phyloP scores from a whole-genome alignment of 2,888 invertebrate species.

The Drosophila anceps region DNA sequence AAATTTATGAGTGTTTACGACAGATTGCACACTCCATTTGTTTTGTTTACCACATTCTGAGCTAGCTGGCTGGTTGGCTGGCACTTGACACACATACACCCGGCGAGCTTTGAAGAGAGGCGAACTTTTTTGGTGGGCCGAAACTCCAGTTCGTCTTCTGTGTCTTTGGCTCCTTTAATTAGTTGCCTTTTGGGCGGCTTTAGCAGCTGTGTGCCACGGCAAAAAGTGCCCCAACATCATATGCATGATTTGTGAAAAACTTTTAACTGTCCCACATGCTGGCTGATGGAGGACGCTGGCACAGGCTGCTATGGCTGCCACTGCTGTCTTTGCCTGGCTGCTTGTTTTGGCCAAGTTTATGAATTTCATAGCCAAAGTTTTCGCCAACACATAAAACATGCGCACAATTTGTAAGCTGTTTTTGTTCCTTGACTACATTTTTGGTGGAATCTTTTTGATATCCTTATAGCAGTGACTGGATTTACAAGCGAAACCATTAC shows the following conservation, averaged over 20 bases:
- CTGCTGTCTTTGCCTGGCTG: constrained; percentile 15
- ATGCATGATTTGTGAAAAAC: constrained; percentile 79
- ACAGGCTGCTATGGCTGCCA: constrained; percentile 22
- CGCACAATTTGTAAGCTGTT: constrained; percentile 69
- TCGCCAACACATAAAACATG: constrained; percentile 61
- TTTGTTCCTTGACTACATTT: constrained; percentile 42
- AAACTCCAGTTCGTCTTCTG: constrained; percentile 19
- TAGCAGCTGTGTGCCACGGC: constrained; percentile 39
- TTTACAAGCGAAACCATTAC: constrained; percentile 53
- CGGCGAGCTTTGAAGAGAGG: constrained; percentile 38
- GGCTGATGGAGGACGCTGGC: constrained; percentile 7
- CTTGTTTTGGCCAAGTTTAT: constrained; percentile 78
- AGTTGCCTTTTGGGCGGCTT: constrained; percentile 55
- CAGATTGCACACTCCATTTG: constrained; percentile 83
- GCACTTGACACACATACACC: constrained; percentile 73
- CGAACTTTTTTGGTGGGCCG: constrained; percentile 14
- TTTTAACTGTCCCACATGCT: constrained; percentile 60
- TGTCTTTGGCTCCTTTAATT: constrained; percentile 62
- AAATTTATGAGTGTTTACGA: constrained; percentile 81
- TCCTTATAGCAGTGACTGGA: constrained; percentile 44
- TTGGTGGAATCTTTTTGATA: constrained; percentile 53
- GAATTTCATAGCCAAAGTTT: constrained; percentile 79
- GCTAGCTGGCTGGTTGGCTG: constrained; percentile 14
- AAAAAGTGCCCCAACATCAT: constrained; percentile 66
- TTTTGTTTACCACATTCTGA: constrained; percentile 74